phyloP scores from a whole-genome alignment of 23 tunicate species.

The Ascidia mentula region DNA sequence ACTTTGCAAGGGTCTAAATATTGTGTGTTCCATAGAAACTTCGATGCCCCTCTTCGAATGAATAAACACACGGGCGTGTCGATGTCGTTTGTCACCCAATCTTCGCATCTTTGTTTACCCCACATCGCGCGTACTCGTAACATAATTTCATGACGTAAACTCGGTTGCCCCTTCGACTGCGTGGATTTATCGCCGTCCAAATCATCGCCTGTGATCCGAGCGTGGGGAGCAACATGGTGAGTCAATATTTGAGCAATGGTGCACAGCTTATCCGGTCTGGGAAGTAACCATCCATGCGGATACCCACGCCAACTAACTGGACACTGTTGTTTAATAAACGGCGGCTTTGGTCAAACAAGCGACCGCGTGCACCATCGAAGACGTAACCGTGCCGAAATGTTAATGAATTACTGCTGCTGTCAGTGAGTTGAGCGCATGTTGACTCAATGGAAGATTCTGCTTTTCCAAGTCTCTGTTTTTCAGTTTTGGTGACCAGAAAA shows the following conservation, averaged over 20 bases:
- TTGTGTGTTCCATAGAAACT: too few species aligned
- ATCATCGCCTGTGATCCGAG: neutral
- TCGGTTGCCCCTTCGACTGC: neutral
- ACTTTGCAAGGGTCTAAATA: too few species aligned
- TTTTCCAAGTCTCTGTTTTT: too few species aligned
- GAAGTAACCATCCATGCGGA: conserved; percentile 17
- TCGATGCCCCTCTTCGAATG: too few species aligned
- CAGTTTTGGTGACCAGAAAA: too few species aligned
- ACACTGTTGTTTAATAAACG: neutral
- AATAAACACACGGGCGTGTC: too few species aligned
- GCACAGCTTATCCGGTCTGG: conserved; percentile 9
- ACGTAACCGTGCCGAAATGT: conserved; percentile 9
- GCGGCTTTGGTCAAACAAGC: neutral
- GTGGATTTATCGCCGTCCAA: neutral
- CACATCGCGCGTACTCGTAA: neutral
- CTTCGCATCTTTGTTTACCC: neutral
- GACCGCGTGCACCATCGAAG: neutral
- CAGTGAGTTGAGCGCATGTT: too few species aligned
- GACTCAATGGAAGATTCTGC: too few species aligned
- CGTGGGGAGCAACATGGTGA: too few species aligned
- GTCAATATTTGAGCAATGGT: conserved; percentile 1
- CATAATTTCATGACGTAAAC: conserved; percentile 9
- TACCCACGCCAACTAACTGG: neutral
- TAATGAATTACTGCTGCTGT: neutral
- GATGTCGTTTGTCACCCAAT: neutral